phyloP scores from a whole-genome alignment of 2,797 vertebrate species.

The Pelodytes ibericus region DNA sequence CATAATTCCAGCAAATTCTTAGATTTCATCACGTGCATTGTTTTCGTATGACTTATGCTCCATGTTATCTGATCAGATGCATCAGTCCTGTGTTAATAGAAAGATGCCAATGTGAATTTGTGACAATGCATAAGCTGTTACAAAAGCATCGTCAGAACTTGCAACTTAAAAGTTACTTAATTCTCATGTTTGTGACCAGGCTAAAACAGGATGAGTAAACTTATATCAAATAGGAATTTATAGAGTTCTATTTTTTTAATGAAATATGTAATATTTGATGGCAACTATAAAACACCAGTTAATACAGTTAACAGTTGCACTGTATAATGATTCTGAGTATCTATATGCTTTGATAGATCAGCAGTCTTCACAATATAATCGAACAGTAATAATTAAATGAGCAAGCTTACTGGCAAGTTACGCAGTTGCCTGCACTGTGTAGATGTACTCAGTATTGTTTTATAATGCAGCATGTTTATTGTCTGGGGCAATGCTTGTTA shows the following conservation, averaged over 20 bases:
- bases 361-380: background rate
- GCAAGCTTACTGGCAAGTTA: background rate
- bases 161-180: background rate
- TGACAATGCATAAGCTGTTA: background rate
- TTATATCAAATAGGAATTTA: background rate
- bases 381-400: conserved; percentile 3
- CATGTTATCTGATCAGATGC: background rate
- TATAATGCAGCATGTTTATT: conserved; percentile 13
- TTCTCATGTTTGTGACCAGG: background rate
- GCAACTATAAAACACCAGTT: background rate
- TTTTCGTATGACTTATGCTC: no score
- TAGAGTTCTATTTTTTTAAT: conserved; percentile 8
- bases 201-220: background rate
- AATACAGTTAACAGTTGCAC: conserved; percentile 10
- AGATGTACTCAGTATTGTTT: conserved; percentile 11
- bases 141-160: background rate
- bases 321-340: conserved; percentile 16
- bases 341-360: conserved; percentile 1
- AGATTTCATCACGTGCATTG: no score
- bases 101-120: background rate
- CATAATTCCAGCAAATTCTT: no score
- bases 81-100: background rate
- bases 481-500: background rate
- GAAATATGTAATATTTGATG: background rate
- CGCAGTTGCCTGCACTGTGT: background rate